Conservation (phyloP, 1,140 invertebrate species). For the Andrena cerasifolii region DNA sequence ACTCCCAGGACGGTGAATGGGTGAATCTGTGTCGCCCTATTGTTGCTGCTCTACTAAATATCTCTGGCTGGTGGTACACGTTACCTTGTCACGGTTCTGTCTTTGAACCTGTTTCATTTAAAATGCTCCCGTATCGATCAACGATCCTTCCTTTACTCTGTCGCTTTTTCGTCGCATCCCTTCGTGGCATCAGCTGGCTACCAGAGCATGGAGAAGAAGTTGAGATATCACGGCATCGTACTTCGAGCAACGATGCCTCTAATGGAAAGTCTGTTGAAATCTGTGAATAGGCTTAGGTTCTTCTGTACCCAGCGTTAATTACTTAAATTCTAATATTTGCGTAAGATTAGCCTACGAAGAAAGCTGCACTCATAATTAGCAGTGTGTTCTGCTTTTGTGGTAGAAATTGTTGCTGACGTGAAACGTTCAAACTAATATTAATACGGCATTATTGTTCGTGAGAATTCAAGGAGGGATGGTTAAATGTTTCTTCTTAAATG, state of each 20-base stretch:
- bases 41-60: conserved; percentile 7
- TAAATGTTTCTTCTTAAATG: neutral
- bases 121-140: neutral
- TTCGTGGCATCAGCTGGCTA: too few relatives aligned
- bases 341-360: too few relatives aligned
- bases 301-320: too few relatives aligned
- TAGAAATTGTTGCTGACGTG: neutral
- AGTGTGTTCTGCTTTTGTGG: neutral
- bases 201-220: too few relatives aligned
- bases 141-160: neutral
- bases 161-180: neutral
- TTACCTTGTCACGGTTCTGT: neutral
- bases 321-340: too few relatives aligned
- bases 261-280: too few relatives aligned
- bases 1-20: conserved; percentile 37
- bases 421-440: neutral
- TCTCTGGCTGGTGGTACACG: neutral
- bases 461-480: neutral
- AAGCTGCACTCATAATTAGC: neutral
- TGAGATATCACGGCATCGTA: too few relatives aligned
- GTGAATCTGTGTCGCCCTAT: conserved; percentile 32
- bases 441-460: neutral
- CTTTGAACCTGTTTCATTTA: conserved; percentile 1
- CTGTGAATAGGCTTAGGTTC: too few relatives aligned
- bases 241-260: too few relatives aligned